A percentile compares a stretch with the other conserved stretches of the same genome.
Conservation (phyloP, 2,113 vertebrate species). For the Kobus ellipsiprymnus region DNA sequence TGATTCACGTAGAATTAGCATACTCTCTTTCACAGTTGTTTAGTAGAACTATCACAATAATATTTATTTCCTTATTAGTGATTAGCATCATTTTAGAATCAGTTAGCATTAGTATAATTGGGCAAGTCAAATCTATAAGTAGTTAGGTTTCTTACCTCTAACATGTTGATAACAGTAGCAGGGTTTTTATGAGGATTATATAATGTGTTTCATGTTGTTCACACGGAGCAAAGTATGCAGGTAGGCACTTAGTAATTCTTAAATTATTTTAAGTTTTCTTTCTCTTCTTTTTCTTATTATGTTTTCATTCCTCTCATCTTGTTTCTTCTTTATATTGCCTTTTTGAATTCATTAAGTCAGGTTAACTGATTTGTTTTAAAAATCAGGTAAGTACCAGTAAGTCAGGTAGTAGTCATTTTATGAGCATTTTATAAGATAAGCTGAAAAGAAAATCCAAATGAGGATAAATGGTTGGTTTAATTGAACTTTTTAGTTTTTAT, state of each 20-base stretch:
- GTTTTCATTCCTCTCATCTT: neutral
- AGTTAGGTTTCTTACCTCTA: neutral
- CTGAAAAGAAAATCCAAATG: neutral
- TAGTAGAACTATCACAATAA: neutral
- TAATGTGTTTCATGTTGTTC: neutral
- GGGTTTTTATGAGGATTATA: neutral
- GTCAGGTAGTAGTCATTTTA: neutral
- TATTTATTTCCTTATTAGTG: neutral
- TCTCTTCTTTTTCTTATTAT: neutral
- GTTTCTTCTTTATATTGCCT: neutral
- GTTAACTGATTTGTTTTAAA: neutral
- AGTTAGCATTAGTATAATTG: neutral
- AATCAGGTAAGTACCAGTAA: neutral
- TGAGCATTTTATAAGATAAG: neutral
- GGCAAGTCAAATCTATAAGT: neutral
- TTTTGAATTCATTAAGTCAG: neutral
- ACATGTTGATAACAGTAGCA: neutral
- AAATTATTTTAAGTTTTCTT: neutral
- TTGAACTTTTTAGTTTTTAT: neutral
- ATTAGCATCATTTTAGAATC: neutral
- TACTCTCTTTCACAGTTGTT: neutral
- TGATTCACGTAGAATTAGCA: neutral
- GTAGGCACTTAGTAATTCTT: neutral
- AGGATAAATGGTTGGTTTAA: neutral
- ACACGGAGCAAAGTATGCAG: neutral